These are phyloP conservation scores for Sigmodon hispidus DNA, from an alignment of 2,113 vertebrate genomes.

Conservation along the genomic window DNA sequence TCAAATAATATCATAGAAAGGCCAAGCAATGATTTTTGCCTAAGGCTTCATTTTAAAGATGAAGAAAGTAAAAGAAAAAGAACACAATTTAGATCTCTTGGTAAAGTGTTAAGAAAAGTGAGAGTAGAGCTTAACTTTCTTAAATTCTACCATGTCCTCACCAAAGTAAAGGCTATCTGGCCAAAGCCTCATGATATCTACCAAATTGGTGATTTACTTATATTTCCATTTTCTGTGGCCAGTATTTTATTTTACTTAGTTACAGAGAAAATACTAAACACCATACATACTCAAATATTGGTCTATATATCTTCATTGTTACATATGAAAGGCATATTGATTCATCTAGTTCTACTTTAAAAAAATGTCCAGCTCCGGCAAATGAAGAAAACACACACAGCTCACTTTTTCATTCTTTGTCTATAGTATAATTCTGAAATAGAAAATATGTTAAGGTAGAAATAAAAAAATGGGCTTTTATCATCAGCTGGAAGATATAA, in stretches of 20 bases:
- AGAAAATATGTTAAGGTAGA: background rate
- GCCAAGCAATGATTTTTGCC: background rate
- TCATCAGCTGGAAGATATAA: background rate
- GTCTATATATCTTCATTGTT: background rate
- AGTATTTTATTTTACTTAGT: slow-evolving; percentile 1
- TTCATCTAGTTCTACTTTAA: background rate
- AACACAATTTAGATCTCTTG: background rate
- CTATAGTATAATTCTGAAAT: slow-evolving; percentile 19
- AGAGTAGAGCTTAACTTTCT: background rate
- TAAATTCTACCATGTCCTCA: background rate
- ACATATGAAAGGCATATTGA: background rate
- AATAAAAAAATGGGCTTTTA: slow-evolving; percentile 32
- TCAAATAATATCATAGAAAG: background rate
- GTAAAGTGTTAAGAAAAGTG: slow-evolving; percentile 7
- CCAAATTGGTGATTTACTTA: background rate
- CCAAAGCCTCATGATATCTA: background rate
- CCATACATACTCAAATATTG: slow-evolving; percentile 1
- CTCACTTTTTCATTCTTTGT: background rate
- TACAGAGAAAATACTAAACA: slow-evolving; percentile 35
- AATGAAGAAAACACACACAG: background rate
- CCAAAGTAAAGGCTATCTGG: background rate
- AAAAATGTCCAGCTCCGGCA: background rate
- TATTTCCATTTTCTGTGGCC: background rate
- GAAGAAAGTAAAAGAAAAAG: background rate
- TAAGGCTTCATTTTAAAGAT: slow-evolving; percentile 43